A percentile compares a stretch with the other conserved stretches of the same genome.
Conservation (phyloP, 1,140 invertebrate species). For the Pissodes strobi region DNA sequence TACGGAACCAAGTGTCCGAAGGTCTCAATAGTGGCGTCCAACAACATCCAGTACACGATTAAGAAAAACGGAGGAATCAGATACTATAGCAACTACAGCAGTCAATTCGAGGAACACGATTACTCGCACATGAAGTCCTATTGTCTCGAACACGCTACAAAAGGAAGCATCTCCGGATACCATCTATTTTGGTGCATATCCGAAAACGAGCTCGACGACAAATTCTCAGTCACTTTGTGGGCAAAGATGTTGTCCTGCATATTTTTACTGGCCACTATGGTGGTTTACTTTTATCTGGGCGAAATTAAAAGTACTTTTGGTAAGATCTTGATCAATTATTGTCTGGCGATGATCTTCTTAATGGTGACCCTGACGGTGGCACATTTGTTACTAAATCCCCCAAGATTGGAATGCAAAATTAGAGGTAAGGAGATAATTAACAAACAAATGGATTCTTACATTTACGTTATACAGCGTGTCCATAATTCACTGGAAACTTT, state of each 20-base stretch:
- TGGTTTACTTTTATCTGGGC: conserved; percentile 51
- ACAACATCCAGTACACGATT: conserved; percentile 22
- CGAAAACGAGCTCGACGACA: background rate
- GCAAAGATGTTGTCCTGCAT: conserved; percentile 49
- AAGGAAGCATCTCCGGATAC: conserved; percentile 21
- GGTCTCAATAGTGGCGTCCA: background rate
- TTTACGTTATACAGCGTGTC: too few relatives aligned
- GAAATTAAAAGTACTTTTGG: conserved; percentile 53
- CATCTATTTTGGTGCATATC: conserved; percentile 30
- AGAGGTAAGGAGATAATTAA: too few relatives aligned
- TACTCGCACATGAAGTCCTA: conserved; percentile 25
- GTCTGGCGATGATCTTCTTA: conserved; percentile 43
- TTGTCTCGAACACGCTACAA: conserved; percentile 40
- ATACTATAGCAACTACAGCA: conserved; percentile 15
- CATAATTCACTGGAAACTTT: too few relatives aligned
- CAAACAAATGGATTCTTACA: too few relatives aligned
- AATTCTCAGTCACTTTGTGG: conserved; percentile 40
- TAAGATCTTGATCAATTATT: conserved; percentile 54
- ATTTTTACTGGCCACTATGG: conserved; percentile 51
- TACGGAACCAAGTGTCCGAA: conserved; percentile 9
- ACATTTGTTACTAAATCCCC: conserved; percentile 5
- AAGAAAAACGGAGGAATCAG: conserved; percentile 25
- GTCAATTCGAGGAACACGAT: conserved; percentile 1
- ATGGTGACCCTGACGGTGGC: conserved; percentile 42
- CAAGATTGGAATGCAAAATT: too few relatives aligned